phyloP scores from a whole-genome alignment of 1,140 invertebrate species.

The Megalopta genalis region DNA sequence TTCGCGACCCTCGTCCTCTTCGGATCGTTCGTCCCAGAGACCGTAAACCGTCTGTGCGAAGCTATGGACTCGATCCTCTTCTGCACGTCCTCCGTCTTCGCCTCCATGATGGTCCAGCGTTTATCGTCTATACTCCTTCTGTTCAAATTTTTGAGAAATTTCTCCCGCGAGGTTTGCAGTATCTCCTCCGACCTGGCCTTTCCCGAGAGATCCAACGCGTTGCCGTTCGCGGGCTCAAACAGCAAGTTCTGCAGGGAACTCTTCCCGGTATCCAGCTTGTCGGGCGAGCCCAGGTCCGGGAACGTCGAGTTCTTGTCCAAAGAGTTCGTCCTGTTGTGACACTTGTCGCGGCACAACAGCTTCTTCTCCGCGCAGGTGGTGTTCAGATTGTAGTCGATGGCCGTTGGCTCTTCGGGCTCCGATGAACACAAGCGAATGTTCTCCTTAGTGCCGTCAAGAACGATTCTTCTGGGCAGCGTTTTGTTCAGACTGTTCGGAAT shows the following conservation, averaged over 20 bases:
- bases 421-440: slow-evolving; percentile 60
- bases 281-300: slow-evolving; percentile 27
- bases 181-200: slow-evolving; percentile 65
- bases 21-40: slow-evolving; percentile 25
- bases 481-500: slow-evolving; percentile 66
- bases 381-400: slow-evolving; percentile 67
- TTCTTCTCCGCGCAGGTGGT: slow-evolving; percentile 57
- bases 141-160: not conserved
- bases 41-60: slow-evolving; percentile 41
- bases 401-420: slow-evolving; percentile 15
- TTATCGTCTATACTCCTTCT: slow-evolving; percentile 45
- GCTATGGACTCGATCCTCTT: slow-evolving; percentile 63
- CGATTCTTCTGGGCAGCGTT: slow-evolving; percentile 50
- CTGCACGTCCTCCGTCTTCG: slow-evolving; percentile 65
- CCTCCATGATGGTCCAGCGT: slow-evolving; percentile 56
- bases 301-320: slow-evolving; percentile 67
- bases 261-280: slow-evolving; percentile 47
- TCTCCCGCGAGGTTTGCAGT: not conserved
- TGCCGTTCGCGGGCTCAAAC: slow-evolving; percentile 29
- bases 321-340: slow-evolving; percentile 64
- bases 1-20: slow-evolving; percentile 16
- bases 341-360: slow-evolving; percentile 56
- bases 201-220: slow-evolving; percentile 23
- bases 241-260: slow-evolving; percentile 61
- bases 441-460: slow-evolving; percentile 51